Evolutionary conservation across 2,888 invertebrate species (phyloP).

Genomic region (Nephrotoma appendiculata): DNA sequence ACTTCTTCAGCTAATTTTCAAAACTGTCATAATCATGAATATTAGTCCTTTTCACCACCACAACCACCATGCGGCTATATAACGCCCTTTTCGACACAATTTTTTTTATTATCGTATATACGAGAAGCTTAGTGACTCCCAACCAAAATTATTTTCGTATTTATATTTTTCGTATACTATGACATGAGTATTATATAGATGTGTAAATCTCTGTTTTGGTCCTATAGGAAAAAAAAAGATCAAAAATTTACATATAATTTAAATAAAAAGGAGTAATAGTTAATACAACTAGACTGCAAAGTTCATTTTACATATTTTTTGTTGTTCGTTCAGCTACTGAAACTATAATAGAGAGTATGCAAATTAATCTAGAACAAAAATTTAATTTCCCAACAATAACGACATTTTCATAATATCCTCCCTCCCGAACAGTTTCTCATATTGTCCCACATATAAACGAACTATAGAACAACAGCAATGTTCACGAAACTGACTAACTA

Average conservation of each 20-base stretch:
- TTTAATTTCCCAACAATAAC: background rate
- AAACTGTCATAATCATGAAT: background rate
- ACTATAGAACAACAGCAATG: background rate
- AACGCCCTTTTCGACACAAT: background rate
- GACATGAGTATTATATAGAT: background rate
- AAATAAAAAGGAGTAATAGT: background rate
- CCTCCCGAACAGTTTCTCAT: background rate
- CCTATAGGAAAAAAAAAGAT: background rate
- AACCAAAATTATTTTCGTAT: background rate
- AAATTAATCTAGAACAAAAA: background rate
- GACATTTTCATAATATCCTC: background rate
- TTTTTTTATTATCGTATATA: background rate
- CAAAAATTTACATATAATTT: background rate
- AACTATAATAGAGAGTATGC: background rate
- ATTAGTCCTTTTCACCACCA: background rate
- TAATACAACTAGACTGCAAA: background rate
- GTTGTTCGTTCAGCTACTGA: background rate
- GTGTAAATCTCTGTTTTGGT: background rate
- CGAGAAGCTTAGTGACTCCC: background rate
- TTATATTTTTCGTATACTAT: background rate
- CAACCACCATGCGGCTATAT: background rate
- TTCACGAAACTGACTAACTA: background rate
- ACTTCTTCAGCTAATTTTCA: background rate
- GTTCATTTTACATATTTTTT: background rate
- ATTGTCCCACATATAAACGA: background rate